Conservation (phyloP, 2,888 invertebrate genomes). For the Brachyptera putata region DNA sequence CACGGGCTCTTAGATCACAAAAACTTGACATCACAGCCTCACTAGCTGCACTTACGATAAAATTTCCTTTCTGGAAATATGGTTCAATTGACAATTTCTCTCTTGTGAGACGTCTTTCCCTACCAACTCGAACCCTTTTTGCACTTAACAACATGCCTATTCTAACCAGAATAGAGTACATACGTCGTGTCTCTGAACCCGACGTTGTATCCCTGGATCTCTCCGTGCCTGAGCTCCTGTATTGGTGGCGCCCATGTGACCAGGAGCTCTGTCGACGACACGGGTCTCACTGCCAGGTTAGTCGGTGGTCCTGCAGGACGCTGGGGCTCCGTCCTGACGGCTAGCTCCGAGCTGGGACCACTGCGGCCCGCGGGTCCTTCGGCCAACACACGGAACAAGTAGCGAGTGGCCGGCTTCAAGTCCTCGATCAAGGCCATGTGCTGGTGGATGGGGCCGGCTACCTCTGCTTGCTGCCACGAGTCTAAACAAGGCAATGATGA, state of each 20-base stretch:
- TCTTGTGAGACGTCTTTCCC: too few species aligned
- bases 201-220: conserved; percentile 71
- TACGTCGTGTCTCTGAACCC: conserved; percentile 56
- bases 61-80: too few species aligned
- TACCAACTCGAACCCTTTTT: too few species aligned
- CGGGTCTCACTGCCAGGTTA: conserved; percentile 61
- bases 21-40: too few species aligned
- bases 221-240: conserved; percentile 65
- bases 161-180: too few species aligned
- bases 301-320: conserved; percentile 65
- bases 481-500: too few species aligned
- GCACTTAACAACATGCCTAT: too few species aligned
- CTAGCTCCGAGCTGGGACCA: conserved; percentile 59
- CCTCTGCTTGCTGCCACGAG: conserved; percentile 63
- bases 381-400: conserved; percentile 65
- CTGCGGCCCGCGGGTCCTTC: conserved; percentile 71
- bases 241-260: conserved; percentile 72
- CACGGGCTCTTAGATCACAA: too few species aligned
- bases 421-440: conserved; percentile 63
- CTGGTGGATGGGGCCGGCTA: conserved; percentile 58
- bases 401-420: conserved; percentile 65
- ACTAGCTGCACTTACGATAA: too few species aligned
- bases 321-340: conserved; percentile 64
- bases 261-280: conserved; percentile 67
- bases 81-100: too few species aligned